phyloP scores from a whole-genome alignment of 2,797 vertebrate genomes.

The Gorsachius magnificus region DNA sequence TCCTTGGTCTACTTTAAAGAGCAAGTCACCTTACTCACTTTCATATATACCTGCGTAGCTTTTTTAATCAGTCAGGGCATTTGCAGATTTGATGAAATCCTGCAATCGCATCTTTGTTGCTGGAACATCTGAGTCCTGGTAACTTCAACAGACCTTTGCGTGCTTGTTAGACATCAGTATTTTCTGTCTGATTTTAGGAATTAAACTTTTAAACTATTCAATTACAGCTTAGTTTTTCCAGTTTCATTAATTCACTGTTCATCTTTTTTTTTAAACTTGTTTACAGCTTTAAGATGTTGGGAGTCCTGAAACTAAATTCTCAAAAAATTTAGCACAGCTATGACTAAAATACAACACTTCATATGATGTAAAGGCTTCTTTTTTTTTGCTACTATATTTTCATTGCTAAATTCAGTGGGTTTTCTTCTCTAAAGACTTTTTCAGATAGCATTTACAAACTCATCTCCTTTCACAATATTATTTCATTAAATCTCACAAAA shows the following conservation, averaged over 20 bases:
- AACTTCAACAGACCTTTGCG: not conserved
- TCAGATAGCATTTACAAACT: not conserved
- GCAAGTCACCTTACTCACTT: not conserved
- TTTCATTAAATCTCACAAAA: not conserved
- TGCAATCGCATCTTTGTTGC: not conserved
- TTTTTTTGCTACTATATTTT: not conserved
- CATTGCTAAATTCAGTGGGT: not conserved
- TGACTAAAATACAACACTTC: not conserved
- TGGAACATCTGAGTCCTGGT: not conserved
- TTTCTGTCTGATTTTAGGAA: not conserved
- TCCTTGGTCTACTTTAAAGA: not conserved
- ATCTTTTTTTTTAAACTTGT: not conserved
- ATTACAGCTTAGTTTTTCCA: not conserved
- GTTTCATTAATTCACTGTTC: not conserved
- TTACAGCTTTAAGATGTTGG: not conserved
- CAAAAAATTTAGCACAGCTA: not conserved
- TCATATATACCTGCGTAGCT: not conserved
- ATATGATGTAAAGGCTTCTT: not conserved
- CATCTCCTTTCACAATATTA: not conserved
- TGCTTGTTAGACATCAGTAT: not conserved
- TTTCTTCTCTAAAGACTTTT: not conserved
- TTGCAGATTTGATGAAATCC: not conserved
- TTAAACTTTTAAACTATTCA: not conserved
- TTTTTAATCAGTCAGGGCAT: not conserved
- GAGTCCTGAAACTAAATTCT: not conserved